phyloP scores from a whole-genome alignment of 2,113 vertebrate genomes.

The Gavialis gangeticus region DNA sequence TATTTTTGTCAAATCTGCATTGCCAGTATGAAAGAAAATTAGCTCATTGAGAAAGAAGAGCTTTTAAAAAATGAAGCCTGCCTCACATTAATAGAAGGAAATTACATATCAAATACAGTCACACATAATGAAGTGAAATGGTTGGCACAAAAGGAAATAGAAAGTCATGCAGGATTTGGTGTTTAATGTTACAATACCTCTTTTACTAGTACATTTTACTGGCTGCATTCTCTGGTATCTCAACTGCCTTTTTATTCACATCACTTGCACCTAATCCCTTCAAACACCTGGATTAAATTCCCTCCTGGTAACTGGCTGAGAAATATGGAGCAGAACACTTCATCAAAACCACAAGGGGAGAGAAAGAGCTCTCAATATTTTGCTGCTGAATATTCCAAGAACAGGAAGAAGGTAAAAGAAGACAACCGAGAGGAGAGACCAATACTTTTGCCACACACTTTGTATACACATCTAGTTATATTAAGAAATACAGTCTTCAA shows the following conservation, averaged over 20 bases:
- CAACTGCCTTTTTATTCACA: slow-evolving; percentile 27
- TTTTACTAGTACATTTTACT: not conserved
- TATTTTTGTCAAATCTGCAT: not conserved
- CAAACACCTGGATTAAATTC: slow-evolving; percentile 44
- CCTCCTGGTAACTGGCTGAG: not conserved
- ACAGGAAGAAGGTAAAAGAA: not conserved
- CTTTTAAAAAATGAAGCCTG: not conserved
- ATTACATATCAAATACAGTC: slow-evolving; percentile 29
- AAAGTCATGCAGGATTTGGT: slow-evolving; percentile 21
- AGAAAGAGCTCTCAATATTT: slow-evolving; percentile 9
- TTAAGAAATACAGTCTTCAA: not conserved
- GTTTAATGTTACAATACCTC: slow-evolving; percentile 5
- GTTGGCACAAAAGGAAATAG: slow-evolving; percentile 18
- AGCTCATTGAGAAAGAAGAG: slow-evolving; percentile 10
- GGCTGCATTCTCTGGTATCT: slow-evolving; percentile 16
- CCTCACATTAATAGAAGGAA: slow-evolving; percentile 59
- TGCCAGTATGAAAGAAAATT: not conserved
- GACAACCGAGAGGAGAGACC: not conserved
- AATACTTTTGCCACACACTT: not conserved
- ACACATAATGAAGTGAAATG: slow-evolving; percentile 36
- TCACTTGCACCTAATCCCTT: slow-evolving; percentile 6
- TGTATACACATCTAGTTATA: not conserved
- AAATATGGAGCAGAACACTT: slow-evolving; percentile 32
- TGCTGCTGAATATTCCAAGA: not conserved
- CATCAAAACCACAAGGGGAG: slow-evolving; percentile 3